Percentiles rank a stretch among this genome's conserved stretches.
Evolutionary conservation across 2,113 vertebrate genomes (phyloP).

Genomic region (Himantopus leucocephalus): DNA sequence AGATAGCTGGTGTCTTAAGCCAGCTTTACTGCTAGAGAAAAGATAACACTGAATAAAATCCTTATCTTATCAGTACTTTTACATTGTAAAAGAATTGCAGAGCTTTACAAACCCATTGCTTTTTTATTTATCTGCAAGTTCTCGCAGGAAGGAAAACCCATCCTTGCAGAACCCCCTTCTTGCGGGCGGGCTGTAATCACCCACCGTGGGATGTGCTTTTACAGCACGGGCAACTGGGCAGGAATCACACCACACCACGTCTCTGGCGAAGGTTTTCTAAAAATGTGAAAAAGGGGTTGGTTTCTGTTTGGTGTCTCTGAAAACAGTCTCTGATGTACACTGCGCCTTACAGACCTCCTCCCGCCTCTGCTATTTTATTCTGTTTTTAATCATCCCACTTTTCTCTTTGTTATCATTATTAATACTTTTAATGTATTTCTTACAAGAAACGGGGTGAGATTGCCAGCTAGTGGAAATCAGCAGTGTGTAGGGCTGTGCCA

Average conservation of each 20-base stretch:
- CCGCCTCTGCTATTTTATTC: neutral
- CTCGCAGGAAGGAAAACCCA: neutral
- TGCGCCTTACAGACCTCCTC: neutral
- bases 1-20: neutral
- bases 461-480: slow-evolving; percentile 4
- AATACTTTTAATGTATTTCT: neutral
- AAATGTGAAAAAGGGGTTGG: neutral
- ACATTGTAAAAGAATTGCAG: neutral
- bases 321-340: neutral
- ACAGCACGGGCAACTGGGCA: neutral
- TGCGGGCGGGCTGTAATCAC: neutral
- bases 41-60: neutral
- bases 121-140: neutral
- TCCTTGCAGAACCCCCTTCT: neutral
- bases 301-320: neutral
- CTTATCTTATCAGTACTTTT: neutral
- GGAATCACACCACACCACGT: neutral
- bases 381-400: neutral
- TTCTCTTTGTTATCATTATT: slow-evolving; percentile 2
- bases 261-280: neutral
- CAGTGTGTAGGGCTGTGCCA: neutral
- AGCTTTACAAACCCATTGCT: neutral
- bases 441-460: neutral
- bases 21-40: neutral
- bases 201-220: neutral